Evolutionary conservation across 2,888 invertebrate genomes (phyloP).

Genomic region (Crematogaster levior): DNA sequence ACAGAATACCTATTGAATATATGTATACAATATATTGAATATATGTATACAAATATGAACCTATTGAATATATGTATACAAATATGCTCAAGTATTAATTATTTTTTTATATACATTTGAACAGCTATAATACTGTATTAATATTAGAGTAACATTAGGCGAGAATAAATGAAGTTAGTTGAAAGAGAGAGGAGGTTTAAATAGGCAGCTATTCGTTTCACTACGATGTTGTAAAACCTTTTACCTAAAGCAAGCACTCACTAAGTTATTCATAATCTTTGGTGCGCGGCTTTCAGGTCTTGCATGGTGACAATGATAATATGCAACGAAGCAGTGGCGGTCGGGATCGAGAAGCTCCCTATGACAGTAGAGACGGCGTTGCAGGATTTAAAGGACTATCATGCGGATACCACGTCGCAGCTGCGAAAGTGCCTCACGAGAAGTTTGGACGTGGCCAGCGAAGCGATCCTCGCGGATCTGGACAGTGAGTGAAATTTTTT

Average conservation of each 20-base stretch:
- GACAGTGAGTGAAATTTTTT: slow-evolving; percentile 87
- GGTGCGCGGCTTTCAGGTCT: slow-evolving; percentile 83
- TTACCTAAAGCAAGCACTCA: slow-evolving; percentile 33
- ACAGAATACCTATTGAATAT: neutral
- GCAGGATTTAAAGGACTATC: slow-evolving; percentile 88
- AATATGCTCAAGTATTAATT: neutral
- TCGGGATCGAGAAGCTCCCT: slow-evolving; percentile 87
- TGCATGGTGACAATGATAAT: slow-evolving; percentile 88
- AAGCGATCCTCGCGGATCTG: slow-evolving; percentile 88
- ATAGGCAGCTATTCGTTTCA: slow-evolving; percentile 25
- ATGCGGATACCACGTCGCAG: slow-evolving; percentile 89
- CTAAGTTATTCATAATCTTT: slow-evolving; percentile 50
- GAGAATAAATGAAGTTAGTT: neutral
- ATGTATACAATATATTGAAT: too few species aligned
- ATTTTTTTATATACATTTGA: neutral
- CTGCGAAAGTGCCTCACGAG: slow-evolving; percentile 88
- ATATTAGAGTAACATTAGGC: neutral
- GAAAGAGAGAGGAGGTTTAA: neutral
- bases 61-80: too few species aligned
- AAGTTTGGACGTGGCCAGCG: slow-evolving; percentile 88
- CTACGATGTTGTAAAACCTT: slow-evolving; percentile 20
- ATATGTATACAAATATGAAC: too few species aligned
- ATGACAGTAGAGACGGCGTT: slow-evolving; percentile 87
- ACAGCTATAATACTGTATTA: neutral
- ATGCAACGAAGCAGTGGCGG: slow-evolving; percentile 88